These are phyloP conservation scores for Neoitamus cyanurus DNA, from an alignment of 2,888 invertebrate genomes.

Conservation along the genomic window DNA sequence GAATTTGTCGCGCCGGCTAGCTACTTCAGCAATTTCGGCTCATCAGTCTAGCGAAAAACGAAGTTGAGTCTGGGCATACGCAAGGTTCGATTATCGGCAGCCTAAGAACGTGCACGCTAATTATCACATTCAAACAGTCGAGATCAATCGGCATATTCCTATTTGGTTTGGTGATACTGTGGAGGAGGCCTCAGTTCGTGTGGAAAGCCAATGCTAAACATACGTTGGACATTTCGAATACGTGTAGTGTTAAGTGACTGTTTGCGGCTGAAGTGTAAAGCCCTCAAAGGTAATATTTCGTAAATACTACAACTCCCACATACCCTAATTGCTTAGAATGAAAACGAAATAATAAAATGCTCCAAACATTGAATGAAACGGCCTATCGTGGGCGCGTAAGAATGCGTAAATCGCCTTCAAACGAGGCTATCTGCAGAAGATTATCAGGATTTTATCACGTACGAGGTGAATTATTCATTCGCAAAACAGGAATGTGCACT, in stretches of 20 bases:
- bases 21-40: neutral
- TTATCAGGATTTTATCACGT: neutral
- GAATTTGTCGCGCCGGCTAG: neutral
- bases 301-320: neutral
- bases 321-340: neutral
- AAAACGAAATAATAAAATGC: neutral
- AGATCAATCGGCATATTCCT: neutral
- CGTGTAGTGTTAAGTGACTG: neutral
- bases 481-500: neutral
- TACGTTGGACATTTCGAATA: neutral
- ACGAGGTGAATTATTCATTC: neutral
- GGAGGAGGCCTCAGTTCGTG: neutral
- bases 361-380: neutral
- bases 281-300: neutral
- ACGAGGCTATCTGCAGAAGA: neutral
- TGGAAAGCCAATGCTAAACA: neutral
- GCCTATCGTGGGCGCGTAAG: neutral
- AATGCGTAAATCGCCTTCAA: neutral
- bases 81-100: neutral
- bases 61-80: neutral
- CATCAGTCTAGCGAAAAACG: neutral
- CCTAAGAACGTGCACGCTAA: neutral
- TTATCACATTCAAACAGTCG: neutral
- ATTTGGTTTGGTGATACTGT: neutral
- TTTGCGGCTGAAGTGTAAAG: neutral